Evolutionary conservation across 37 sponge, comb jelly and placozoan genomes (phyloP), one percentile per base, ranked within the genome.

Genomic region (Oscarella lobularis): DNA sequence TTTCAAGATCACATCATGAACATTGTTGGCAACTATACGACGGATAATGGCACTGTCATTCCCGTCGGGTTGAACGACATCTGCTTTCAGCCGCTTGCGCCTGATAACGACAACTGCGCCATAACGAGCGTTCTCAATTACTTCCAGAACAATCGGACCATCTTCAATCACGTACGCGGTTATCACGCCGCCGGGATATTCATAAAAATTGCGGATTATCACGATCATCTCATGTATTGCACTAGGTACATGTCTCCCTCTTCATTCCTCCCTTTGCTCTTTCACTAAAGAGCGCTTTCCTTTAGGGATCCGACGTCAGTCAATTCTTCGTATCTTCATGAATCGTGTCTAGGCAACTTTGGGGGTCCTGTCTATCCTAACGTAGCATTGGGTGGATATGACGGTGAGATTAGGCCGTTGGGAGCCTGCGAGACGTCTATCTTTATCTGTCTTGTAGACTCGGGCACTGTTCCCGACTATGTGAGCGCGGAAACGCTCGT

Each of bases 51-150:
- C 36, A 82, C 73, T 69, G 76, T 96, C 73, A 89, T 90, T 2
- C 60, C n/a, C n/a, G n/a, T n/a, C n/a, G n/a, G 14, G 60, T 81
- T 93, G 27, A 35, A 81, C 38, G 94, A 97, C 39, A 90, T 97
- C 39, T 97, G 99, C 79, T 97, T 86, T 78, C 80, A 83, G 41
- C 94, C 99, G 0, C 80, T 92, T 29, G 41, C 77, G n/a, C 89
- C 89, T 33, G 85, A 81, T 30, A 76, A 81, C 66, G 69, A 75
- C n/a, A 5, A 4, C 29, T 97, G 99, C 54, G 84, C 89, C 54
- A 82, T 97, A n/a, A 67, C 82, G 75, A 93, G 91, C 80, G 89
- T 93, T n/a, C 38, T 90, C 39, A 90, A 97, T 79, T 97, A 90
- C 80, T 97, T 97, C 82, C 99, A 97, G 82, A 93, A 97, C 82